Evolutionary conservation across 1,140 invertebrate genomes (phyloP), one percentile per base, ranked within the genome.

Genomic region (Mizuhopecten yessoensis): DNA sequence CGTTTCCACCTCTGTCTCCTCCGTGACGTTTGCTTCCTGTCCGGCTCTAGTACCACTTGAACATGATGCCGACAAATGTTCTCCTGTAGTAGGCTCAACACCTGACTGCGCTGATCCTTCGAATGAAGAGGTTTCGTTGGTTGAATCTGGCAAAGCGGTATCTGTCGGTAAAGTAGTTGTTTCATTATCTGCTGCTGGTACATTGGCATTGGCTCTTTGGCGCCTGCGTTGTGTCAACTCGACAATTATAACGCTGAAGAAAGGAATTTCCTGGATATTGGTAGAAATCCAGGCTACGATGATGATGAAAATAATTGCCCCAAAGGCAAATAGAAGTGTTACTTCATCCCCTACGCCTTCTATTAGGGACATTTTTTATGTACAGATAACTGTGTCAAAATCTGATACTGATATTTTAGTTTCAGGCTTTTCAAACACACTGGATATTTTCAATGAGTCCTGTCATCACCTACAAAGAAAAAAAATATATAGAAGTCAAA

Each of bases 341-440:
- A 98, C 98, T 97, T 98, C 98, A 97, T 98, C 98, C n/a, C 98
- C 98, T 34, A 98, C 97, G 42, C 98, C 98, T 95, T 98, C 98
- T 88, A 98, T 95, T 17, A 96, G 89, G 89, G 95, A 91, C 96
- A 96, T 96, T 29, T 75, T 75, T 29, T n/a, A 75, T n/a, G 29
- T 10, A 49, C 10, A n/a, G n/a, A n/a, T n/a, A n/a, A n/a, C n/a
- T n/a, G n/a, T 49, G 36, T 10, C 42, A 1, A 45, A 45, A 17
- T 45, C 17, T 45, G 42, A 45, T 45, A 20, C 17, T 45, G 42
- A 45, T 45, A 20, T 45, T 17, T 45, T 45, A 39, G 42, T 45
- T 45, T 45, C 42, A 45, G 42, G 17, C 17, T 49, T 5, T 75
- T 75, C 29, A 75, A 75, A n/a, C 36, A 39, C 36, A 39, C 36